These are phyloP conservation scores for Hoplias malabaricus DNA, from an alignment of 2,113 vertebrate genomes.

Conservation along the genomic window DNA sequence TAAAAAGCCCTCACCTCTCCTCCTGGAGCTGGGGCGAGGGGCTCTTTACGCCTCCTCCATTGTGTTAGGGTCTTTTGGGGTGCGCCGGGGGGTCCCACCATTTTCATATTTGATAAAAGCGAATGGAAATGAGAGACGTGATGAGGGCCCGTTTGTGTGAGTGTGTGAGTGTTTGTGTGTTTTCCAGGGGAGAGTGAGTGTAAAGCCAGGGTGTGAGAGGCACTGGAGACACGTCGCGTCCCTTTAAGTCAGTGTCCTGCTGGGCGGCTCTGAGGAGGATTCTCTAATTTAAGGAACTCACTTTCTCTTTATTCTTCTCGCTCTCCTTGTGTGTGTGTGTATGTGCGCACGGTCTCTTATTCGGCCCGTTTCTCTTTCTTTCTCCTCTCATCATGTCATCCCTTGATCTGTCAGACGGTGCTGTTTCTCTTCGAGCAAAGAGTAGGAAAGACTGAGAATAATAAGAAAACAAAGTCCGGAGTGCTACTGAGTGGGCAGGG, in stretches of 20 bases:
- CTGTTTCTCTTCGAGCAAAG: slow-evolving; percentile 49
- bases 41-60: slow-evolving; percentile 48
- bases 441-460: slow-evolving; percentile 54
- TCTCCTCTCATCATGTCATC: slow-evolving; percentile 63
- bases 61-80: slow-evolving; percentile 51
- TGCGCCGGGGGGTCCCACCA: slow-evolving; percentile 34
- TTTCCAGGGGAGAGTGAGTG: background rate
- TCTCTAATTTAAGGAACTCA: slow-evolving; percentile 61
- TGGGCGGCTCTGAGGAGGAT: slow-evolving; percentile 55
- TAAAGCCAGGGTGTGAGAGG: slow-evolving; percentile 38
- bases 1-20: slow-evolving; percentile 48
- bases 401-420: slow-evolving; percentile 64
- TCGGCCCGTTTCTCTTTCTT: slow-evolving; percentile 58
- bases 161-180: slow-evolving; percentile 27
- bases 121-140: slow-evolving; percentile 51
- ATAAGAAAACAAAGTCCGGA: slow-evolving; percentile 65
- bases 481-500: slow-evolving; percentile 50
- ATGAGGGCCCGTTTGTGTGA: slow-evolving; percentile 22
- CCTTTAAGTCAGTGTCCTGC: slow-evolving; percentile 58
- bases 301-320: slow-evolving; percentile 29
- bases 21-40: slow-evolving; percentile 25
- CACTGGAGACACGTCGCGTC: slow-evolving; percentile 41
- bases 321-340: slow-evolving; percentile 48
- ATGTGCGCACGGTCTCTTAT: background rate
- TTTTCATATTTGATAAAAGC: slow-evolving; percentile 65